A percentile compares a stretch with the other conserved stretches of the same genome.
Conservation (phyloP, 2,888 invertebrate species). For the Clistopyga incitator region DNA sequence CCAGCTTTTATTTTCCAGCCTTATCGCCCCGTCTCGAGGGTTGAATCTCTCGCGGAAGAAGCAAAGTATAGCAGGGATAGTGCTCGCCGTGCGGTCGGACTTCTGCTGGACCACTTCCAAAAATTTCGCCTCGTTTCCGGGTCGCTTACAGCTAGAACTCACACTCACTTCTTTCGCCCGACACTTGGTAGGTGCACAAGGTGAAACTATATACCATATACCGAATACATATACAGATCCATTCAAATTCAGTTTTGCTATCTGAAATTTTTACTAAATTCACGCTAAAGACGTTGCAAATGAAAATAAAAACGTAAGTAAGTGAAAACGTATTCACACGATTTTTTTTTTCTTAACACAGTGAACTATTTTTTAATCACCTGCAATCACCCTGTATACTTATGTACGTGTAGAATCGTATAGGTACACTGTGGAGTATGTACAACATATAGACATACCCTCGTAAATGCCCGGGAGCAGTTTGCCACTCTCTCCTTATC, state of each 20-base stretch:
- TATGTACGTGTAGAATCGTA: not conserved
- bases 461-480: slow-evolving; percentile 14
- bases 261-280: not conserved
- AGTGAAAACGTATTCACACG: not conserved
- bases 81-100: not conserved
- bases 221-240: not conserved
- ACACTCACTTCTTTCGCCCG: slow-evolving; percentile 29
- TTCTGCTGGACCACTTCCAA: slow-evolving; percentile 46
- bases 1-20: slow-evolving; percentile 32
- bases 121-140: slow-evolving; percentile 30
- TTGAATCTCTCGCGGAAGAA: slow-evolving; percentile 20
- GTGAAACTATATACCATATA: not conserved
- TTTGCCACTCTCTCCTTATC: slow-evolving; percentile 32
- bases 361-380: not conserved
- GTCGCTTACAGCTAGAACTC: slow-evolving; percentile 30
- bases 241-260: not conserved
- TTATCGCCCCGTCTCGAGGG: slow-evolving; percentile 37
- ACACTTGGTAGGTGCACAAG: slow-evolving; percentile 5
- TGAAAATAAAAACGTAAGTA: too few species aligned
- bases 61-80: slow-evolving; percentile 2
- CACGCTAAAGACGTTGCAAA: not conserved
- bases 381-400: not conserved
- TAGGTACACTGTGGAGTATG: slow-evolving; percentile 2
- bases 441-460: not conserved
- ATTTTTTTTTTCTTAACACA: not conserved